Evolutionary conservation across 2,888 invertebrate species (phyloP), one percentile per base, ranked within the genome.

Genomic region (Oscheius sp.): DNA sequence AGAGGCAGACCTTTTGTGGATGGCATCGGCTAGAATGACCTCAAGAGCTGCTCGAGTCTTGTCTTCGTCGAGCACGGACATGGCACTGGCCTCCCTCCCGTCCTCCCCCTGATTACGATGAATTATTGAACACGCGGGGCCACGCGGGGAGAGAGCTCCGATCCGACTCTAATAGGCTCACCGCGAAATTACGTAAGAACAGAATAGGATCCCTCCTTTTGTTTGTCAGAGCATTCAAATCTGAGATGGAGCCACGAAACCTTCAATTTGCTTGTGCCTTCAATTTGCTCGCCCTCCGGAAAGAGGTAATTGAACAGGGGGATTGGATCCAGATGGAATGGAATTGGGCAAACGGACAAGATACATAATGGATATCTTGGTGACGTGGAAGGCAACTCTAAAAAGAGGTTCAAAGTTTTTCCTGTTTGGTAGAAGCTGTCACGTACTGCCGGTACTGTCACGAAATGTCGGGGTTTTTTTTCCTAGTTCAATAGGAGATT

Each of bases 41-140:
- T 68, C 68, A 7, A 68, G 47, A 42, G 68, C 68, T n/a, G 68
- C 68, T 21, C 68, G 68, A 37, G 68, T 68, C 55, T 35, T 68
- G 42, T 68, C 68, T 55, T 68, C 68, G 68, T 68, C 68, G 55
- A 68, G 68, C 33, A 68, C 55, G 47, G 68, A 68, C 68, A 68
- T 68, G 68, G 47, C 63, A 65, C 65, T 65, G 65, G 50, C 55
- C 57, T 57, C 70, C 59, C 70, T 21, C 21, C 21, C 21, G 21
- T 21, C 21, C 57, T 37, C 35, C 70, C 47, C 59, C 58, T 70
- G 70, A 70, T 70, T 70, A 59, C 70, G 59, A 70, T 70, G 70
- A 70, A 70, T 70, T 58, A 70, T 59, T 70, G 58, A 70, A 70
- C 58, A 70, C 58, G 58, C 70, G 70, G 42, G 42, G 42, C 48